phyloP scores from a whole-genome alignment of 2,797 vertebrate species.

The Dipus sagitta region DNA sequence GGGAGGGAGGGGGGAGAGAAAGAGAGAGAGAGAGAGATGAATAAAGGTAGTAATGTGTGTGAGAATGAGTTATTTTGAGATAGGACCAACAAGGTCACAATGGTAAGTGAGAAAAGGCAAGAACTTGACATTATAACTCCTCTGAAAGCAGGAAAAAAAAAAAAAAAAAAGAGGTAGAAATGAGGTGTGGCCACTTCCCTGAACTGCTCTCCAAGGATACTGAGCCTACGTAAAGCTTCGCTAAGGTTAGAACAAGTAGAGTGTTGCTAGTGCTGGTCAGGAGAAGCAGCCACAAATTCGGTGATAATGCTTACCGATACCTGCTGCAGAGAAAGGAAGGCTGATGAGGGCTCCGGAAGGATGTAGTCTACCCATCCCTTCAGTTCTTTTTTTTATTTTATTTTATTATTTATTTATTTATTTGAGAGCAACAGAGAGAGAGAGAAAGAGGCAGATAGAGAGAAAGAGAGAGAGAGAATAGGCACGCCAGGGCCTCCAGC shows the following conservation, averaged over 20 bases:
- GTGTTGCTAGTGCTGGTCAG: background rate
- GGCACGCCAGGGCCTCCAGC: no score
- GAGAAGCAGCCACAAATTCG: background rate
- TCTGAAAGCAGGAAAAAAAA: background rate
- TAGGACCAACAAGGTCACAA: background rate
- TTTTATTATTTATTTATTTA: no score
- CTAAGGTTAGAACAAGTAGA: background rate
- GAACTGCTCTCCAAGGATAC: background rate
- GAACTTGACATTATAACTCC: background rate
- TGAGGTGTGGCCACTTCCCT: background rate
- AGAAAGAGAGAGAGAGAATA: no score
- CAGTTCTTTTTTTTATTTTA: slow-evolving; percentile 35
- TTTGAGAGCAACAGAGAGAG: no score
- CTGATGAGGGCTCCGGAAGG: background rate
- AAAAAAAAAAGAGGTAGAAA: background rate
- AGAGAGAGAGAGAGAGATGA: no score
- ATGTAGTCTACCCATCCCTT: background rate
- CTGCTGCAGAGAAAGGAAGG: background rate
- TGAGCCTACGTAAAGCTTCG: background rate
- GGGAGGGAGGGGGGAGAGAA: no score
- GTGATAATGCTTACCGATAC: background rate
- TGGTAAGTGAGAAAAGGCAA: background rate
- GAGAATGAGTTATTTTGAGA: background rate
- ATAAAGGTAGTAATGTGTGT: background rate
- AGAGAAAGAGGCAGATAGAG: no score